These are phyloP conservation scores for Lasioglossum calceatum DNA, from an alignment of 2,888 invertebrate genomes.

Conservation along the genomic window DNA sequence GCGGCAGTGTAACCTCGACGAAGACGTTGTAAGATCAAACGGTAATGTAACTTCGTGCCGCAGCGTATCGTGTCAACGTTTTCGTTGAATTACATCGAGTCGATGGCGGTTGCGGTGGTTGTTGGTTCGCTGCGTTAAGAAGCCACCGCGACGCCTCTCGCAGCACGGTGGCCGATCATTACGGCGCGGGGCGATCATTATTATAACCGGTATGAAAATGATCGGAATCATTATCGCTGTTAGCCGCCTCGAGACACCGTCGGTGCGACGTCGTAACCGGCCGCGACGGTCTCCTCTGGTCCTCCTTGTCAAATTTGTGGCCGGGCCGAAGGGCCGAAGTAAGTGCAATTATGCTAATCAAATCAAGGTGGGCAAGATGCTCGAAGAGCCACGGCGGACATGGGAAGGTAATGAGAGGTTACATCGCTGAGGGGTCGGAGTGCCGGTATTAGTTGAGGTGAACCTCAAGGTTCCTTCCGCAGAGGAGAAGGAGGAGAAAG, in stretches of 20 bases:
- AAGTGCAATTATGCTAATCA: slow-evolving; percentile 82
- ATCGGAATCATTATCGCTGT: slow-evolving; percentile 57
- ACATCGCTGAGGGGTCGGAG: slow-evolving; percentile 75
- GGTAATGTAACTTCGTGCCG: slow-evolving; percentile 1
- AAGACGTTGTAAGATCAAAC: slow-evolving; percentile 19
- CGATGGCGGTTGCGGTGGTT: neutral
- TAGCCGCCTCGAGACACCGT: slow-evolving; percentile 22
- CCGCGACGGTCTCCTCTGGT: slow-evolving; percentile 13
- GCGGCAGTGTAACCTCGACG: neutral
- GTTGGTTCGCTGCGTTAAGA: slow-evolving; percentile 31
- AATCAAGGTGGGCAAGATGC: slow-evolving; percentile 80
- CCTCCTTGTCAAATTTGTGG: slow-evolving; percentile 72
- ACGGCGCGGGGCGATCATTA: slow-evolving; percentile 34
- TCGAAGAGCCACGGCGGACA: slow-evolving; percentile 73
- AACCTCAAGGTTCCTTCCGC: slow-evolving; percentile 77
- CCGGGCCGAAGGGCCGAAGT: slow-evolving; percentile 62
- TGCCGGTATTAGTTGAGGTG: slow-evolving; percentile 79
- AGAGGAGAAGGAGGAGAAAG: slow-evolving; percentile 37
- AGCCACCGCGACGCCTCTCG: slow-evolving; percentile 35
- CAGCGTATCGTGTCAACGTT: neutral
- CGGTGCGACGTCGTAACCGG: slow-evolving; percentile 14
- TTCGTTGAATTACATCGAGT: slow-evolving; percentile 44
- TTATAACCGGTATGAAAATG: slow-evolving; percentile 55
- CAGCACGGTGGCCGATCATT: slow-evolving; percentile 51
- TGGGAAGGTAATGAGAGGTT: slow-evolving; percentile 79